A percentile compares a stretch with the other conserved stretches of the same genome.
Conservation (phyloP, 2,888 invertebrate species). For the Drosophila conformis region DNA sequence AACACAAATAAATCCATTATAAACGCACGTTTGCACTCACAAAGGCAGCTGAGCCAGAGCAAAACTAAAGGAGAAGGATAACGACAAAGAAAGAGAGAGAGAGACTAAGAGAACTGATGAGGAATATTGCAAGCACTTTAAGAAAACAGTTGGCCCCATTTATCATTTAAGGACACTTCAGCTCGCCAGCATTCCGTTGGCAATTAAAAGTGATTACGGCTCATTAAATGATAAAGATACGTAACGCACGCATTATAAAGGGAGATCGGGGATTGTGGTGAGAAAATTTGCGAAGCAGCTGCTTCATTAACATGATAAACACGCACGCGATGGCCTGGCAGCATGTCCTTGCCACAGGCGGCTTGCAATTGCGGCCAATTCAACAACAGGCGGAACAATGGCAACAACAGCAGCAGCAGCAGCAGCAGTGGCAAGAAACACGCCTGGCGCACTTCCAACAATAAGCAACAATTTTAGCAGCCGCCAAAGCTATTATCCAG, state of each 20-base stretch:
- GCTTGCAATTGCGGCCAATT: constrained; percentile 68
- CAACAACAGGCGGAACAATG: constrained; percentile 48
- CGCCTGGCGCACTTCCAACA: constrained; percentile 66
- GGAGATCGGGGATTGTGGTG: neutral
- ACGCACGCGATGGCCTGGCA: constrained; percentile 58
- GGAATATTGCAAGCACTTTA: constrained; percentile 42
- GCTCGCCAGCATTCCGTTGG: constrained; percentile 32
- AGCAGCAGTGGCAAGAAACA: constrained; percentile 37
- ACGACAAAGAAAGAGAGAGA: neutral
- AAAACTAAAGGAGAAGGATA: neutral
- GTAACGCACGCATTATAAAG: constrained; percentile 52
- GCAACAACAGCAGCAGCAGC: constrained; percentile 29
- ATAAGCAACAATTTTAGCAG: constrained; percentile 69
- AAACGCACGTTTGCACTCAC: constrained; percentile 70
- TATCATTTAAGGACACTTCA: constrained; percentile 36
- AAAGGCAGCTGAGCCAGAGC: constrained; percentile 33
- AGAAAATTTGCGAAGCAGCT: constrained; percentile 36
- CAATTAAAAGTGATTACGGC: constrained; percentile 69
- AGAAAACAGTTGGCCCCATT: constrained; percentile 18
- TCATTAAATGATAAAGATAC: constrained; percentile 71
- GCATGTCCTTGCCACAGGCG: constrained; percentile 69
- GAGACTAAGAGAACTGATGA: neutral
- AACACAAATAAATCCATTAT: constrained; percentile 72
- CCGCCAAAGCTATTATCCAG: constrained; percentile 68
- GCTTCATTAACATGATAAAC: constrained; percentile 69